Conservation (phyloP, 2,797 vertebrate species). For the Lepus townsendii region DNA sequence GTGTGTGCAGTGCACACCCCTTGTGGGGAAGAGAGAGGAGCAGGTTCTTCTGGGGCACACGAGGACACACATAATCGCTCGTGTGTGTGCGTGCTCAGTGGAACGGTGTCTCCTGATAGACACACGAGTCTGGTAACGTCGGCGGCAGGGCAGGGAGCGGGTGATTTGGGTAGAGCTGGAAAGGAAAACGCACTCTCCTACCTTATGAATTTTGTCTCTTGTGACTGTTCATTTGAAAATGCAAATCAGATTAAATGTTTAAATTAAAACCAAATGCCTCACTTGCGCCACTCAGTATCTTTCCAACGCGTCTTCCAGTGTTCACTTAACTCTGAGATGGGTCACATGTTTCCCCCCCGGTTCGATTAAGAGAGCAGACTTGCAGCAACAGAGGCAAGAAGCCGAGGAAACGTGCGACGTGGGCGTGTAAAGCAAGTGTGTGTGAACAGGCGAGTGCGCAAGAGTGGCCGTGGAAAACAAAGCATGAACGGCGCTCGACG, state of each 20-base stretch:
- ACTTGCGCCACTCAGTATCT: neutral
- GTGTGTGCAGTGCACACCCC: no score
- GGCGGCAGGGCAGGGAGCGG: neutral
- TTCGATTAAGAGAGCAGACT: slow-evolving; percentile 18
- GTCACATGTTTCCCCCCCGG: neutral
- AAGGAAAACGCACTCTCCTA: neutral
- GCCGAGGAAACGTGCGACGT: neutral
- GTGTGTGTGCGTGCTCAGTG: neutral
- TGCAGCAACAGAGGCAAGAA: neutral
- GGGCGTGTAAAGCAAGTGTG: neutral
- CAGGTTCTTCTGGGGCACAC: neutral
- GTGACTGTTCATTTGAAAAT: neutral
- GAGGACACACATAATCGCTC: neutral
- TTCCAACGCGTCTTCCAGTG: neutral
- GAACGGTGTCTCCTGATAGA: slow-evolving; percentile 21
- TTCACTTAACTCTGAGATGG: neutral
- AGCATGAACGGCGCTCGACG: neutral
- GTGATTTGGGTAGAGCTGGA: neutral
- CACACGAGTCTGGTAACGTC: neutral
- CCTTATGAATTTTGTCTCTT: slow-evolving; percentile 30
- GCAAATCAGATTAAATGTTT: slow-evolving; percentile 21
- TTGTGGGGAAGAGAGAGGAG: neutral
- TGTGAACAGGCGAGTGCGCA: neutral
- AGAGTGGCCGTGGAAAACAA: neutral
- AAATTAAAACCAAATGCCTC: slow-evolving; percentile 7